These are phyloP conservation scores for Oenanthe melanoleuca DNA, from an alignment of 2,113 vertebrate genomes.

Conservation along the genomic window DNA sequence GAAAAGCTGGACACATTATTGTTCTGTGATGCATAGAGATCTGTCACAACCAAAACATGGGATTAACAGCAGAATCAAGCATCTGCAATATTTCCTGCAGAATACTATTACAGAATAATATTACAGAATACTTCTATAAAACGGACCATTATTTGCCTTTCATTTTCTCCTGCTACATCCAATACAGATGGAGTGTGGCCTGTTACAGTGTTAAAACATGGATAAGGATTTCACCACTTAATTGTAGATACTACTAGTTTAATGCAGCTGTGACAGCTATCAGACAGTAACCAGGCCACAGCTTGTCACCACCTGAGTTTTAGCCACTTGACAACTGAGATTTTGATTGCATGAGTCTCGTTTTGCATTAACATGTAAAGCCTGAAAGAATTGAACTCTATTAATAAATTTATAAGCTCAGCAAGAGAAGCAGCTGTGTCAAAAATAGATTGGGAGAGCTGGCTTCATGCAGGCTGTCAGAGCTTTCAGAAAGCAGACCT, in stretches of 20 bases:
- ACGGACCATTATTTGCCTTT: neutral
- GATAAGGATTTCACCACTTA: neutral
- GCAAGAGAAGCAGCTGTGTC: neutral
- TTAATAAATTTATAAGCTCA: neutral
- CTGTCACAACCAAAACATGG: neutral
- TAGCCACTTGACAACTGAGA: neutral
- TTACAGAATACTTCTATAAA: neutral
- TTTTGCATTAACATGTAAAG: neutral
- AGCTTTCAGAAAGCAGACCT: neutral
- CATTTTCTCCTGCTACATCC: neutral
- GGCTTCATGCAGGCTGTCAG: neutral
- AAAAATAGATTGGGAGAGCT: neutral
- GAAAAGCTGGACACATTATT: neutral
- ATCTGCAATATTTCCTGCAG: neutral
- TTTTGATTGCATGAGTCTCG: neutral
- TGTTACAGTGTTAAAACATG: neutral
- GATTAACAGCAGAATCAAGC: neutral
- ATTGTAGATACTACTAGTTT: neutral
- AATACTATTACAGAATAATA: neutral
- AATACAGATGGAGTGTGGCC: fast-evolving
- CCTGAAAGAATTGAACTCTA: neutral
- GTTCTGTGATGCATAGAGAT: neutral
- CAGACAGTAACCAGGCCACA: neutral
- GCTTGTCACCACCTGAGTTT: neutral
- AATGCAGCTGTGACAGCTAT: neutral